These are phyloP conservation scores for Nycticryphes semicollaris DNA, from an alignment of 2,113 vertebrate genomes.

Conservation along the genomic window DNA sequence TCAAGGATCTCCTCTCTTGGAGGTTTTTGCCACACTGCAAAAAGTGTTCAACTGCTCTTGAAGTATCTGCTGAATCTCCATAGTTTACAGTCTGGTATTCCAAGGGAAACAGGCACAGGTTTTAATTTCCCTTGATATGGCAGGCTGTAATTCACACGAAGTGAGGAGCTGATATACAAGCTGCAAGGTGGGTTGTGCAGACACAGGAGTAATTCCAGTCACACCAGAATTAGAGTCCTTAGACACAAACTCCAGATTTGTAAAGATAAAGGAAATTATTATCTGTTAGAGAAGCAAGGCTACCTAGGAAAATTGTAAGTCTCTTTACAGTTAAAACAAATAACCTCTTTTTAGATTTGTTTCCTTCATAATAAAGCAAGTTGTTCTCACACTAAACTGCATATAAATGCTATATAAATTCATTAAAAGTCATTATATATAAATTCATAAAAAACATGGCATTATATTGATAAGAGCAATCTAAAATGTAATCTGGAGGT, in stretches of 20 bases:
- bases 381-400: background rate
- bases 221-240: background rate
- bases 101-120: background rate
- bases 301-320: background rate
- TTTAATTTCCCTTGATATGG: background rate
- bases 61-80: background rate
- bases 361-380: background rate
- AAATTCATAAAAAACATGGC: background rate
- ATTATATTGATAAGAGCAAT: background rate
- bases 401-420: background rate
- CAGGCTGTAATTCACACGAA: background rate
- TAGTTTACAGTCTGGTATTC: background rate
- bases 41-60: background rate
- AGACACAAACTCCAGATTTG: background rate
- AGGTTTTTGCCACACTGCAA: background rate
- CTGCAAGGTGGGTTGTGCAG: background rate
- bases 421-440: background rate
- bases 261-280: background rate
- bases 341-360: background rate
- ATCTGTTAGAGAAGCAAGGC: background rate
- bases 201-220: background rate
- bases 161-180: background rate
- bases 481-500: background rate
- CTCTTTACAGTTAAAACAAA: background rate
- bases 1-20: background rate